phyloP scores from a whole-genome alignment of 2,113 vertebrate genomes.

The Gopherus flavomarginatus region DNA sequence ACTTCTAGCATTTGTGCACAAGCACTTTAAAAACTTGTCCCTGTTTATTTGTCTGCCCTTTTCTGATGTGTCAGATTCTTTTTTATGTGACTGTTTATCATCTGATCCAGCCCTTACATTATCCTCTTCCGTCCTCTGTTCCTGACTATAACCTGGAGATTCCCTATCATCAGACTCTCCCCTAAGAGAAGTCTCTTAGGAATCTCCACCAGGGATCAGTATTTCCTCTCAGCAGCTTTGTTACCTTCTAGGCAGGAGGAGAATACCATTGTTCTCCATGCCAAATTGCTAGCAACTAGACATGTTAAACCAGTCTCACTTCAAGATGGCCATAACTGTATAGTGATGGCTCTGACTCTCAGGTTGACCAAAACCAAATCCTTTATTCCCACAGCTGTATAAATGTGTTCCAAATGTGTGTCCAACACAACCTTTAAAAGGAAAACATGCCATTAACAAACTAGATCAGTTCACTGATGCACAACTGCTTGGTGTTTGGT shows the following conservation, averaged over 20 bases:
- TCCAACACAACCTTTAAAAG: conserved; percentile 81
- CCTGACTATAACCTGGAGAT: no score
- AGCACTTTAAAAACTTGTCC: no score
- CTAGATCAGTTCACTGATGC: conserved; percentile 75
- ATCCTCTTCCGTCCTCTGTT: no score
- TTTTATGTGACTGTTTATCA: no score
- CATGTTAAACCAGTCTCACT: conserved; percentile 1
- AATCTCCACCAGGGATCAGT: no score
- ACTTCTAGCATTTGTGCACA: no score
- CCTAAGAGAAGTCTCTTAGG: no score
- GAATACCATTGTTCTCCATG: rapidly evolving
- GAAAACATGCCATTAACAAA: conserved; percentile 85
- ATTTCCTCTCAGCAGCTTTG: neutral
- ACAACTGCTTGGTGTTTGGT: conserved; percentile 80
- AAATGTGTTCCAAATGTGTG: conserved; percentile 82
- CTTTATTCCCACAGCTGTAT: conserved; percentile 85
- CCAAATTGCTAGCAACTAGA: neutral
- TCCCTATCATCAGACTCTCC: no score
- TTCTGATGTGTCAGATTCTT: no score
- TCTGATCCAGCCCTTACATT: no score
- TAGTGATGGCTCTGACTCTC: conserved; percentile 49
- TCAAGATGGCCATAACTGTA: neutral
- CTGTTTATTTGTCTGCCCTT: no score
- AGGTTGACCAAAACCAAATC: conserved; percentile 83
- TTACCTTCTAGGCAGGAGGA: no score